These are phyloP conservation scores for Scomber japonicus DNA, from an alignment of 2,113 vertebrate species.

Conservation along the genomic window DNA sequence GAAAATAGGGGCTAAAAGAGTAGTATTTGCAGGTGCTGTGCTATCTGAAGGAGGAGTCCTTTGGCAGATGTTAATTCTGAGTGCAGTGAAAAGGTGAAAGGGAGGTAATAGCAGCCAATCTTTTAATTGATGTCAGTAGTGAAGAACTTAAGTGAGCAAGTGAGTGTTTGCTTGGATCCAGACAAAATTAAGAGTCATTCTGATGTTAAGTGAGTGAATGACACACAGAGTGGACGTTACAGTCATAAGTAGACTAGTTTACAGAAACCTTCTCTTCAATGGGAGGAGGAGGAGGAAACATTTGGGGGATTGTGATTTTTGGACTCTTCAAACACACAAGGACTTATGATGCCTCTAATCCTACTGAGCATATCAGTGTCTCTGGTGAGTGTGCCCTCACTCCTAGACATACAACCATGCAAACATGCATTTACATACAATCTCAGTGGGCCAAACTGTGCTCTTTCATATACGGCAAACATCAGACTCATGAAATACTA, in stretches of 20 bases:
- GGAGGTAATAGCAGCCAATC: conserved; percentile 55
- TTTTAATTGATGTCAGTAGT: conserved; percentile 64
- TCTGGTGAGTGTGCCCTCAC: conserved; percentile 52
- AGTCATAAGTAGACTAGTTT: not conserved
- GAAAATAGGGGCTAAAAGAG: conserved; percentile 16
- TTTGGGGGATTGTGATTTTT: conserved; percentile 29
- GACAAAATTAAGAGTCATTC: conserved; percentile 23
- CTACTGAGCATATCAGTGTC: conserved; percentile 57
- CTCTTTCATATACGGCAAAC: conserved; percentile 30
- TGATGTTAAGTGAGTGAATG: conserved; percentile 2
- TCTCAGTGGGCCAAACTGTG: conserved; percentile 28
- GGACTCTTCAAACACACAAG: conserved; percentile 49
- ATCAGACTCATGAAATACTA: not conserved
- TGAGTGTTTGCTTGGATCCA: conserved; percentile 16
- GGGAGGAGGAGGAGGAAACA: conserved; percentile 1
- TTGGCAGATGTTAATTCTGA: conserved; percentile 57
- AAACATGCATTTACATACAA: conserved; percentile 42
- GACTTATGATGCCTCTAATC: conserved; percentile 67
- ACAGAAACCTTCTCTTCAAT: not conserved
- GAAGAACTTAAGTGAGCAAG: not conserved
- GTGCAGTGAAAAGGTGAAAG: conserved; percentile 53
- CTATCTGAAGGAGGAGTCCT: conserved; percentile 41
- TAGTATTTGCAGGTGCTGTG: conserved; percentile 30
- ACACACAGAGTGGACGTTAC: not conserved
- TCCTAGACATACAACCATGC: conserved; percentile 49